A percentile compares a stretch with the other conserved stretches of the same genome.
Conservation (phyloP, 2,888 invertebrate species). For the Endomychus coccineus region DNA sequence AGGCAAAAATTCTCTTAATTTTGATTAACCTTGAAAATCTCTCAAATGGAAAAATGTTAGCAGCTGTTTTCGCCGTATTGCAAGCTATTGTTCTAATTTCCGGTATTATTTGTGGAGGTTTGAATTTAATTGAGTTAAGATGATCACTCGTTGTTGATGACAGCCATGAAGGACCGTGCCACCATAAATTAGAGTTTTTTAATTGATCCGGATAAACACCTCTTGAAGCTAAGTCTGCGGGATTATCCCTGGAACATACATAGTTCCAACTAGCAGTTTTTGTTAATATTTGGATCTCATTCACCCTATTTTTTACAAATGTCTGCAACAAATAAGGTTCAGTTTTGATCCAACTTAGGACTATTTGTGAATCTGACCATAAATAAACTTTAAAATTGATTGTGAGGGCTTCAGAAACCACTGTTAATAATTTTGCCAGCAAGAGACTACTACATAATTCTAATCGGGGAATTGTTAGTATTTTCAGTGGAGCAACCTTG, state of each 20-base stretch:
- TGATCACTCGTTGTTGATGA: too few species aligned
- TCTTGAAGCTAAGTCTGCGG: constrained; percentile 9
- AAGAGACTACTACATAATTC: constrained; percentile 23
- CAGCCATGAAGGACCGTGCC: constrained; percentile 10
- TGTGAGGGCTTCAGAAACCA: constrained; percentile 4
- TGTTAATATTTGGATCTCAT: constrained; percentile 11
- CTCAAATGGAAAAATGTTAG: too few species aligned
- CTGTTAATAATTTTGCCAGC: constrained; percentile 11
- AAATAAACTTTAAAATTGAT: constrained; percentile 12
- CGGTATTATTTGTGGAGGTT: too few species aligned
- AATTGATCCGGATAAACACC: constrained; percentile 7
- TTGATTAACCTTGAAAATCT: too few species aligned
- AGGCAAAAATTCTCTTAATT: too few species aligned
- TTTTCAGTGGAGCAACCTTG: constrained; percentile 22
- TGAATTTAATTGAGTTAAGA: too few species aligned
- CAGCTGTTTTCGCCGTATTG: too few species aligned
- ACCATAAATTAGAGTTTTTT: constrained; percentile 10
- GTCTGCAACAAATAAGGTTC: constrained; percentile 9
- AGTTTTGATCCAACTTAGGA: constrained; percentile 13
- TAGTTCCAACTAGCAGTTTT: constrained; percentile 11
- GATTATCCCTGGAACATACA: constrained; percentile 14
- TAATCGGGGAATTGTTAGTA: constrained; percentile 19
- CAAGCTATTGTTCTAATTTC: too few species aligned
- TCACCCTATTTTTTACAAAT: constrained; percentile 14
- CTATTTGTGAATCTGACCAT: constrained; percentile 14